Evolutionary conservation across 2,888 invertebrate species (phyloP).

Genomic region (Cephonodes hylas): DNA sequence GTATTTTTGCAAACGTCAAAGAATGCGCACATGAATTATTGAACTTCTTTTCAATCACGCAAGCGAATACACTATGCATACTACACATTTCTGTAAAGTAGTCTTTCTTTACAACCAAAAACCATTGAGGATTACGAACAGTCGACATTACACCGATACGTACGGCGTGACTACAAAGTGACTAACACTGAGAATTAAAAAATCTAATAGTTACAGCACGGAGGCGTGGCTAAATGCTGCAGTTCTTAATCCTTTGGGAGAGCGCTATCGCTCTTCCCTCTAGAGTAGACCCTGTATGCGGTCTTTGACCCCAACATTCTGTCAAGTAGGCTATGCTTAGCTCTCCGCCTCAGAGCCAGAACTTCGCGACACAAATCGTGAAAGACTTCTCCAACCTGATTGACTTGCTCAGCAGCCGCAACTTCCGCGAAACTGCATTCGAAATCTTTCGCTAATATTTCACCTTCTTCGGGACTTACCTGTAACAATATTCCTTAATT

Average conservation of each 20-base stretch:
- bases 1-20: neutral
- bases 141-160: neutral
- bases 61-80: conserved; percentile 8
- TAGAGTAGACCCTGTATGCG: conserved; percentile 86
- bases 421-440: conserved; percentile 94
- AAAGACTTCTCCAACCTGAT: conserved; percentile 91
- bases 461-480: conserved; percentile 86
- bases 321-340: conserved; percentile 91
- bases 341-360: conserved; percentile 87
- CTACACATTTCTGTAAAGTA: conserved; percentile 7
- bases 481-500: neutral
- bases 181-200: conserved; percentile 9
- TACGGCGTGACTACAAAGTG: neutral
- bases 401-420: conserved; percentile 93
- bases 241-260: conserved; percentile 90
- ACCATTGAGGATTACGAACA: conserved; percentile 10
- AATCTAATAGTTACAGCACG: conserved; percentile 16
- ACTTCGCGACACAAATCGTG: conserved; percentile 92
- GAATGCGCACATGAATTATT: neutral
- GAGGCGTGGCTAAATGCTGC: neutral
- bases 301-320: conserved; percentile 90
- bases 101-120: conserved; percentile 24
- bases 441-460: conserved; percentile 92
- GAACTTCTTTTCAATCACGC: neutral
- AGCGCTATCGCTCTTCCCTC: conserved; percentile 94